phyloP scores from a whole-genome alignment of 1,140 invertebrate genomes.

The silkworm (Bombyx mori) region ASM3026992v2 NC_085124.1:3464501-3465000 shows the following conservation, averaged over 20 bases:
- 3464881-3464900: too few relatives aligned
- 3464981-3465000: too few relatives aligned
- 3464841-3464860: conserved; percentile 83
- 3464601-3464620: neutral
- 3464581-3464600: neutral
- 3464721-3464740: conserved; percentile 93
- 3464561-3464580: too few relatives aligned
- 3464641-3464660: neutral
- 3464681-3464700: conserved; percentile 80
- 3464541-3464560: too few relatives aligned
- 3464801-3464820: conserved; percentile 78
- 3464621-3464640: neutral
- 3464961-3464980: too few relatives aligned
- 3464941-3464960: too few relatives aligned
- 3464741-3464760: conserved; percentile 96
- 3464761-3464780: conserved; percentile 95
- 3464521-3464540: too few relatives aligned
- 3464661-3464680: too few relatives aligned
- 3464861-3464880: conserved; percentile 55
- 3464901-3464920: neutral
- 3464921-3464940: too few relatives aligned
- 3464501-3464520: too few relatives aligned
- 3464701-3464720: conserved; percentile 93
- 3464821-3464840: conserved; percentile 92
- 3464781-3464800: conserved; percentile 74